Percentiles rank a stretch among this genome's conserved stretches.
These are phyloP conservation scores for Lates calcarifer DNA, from an alignment of 2,113 vertebrate genomes.

Conservation along the genomic window DNA sequence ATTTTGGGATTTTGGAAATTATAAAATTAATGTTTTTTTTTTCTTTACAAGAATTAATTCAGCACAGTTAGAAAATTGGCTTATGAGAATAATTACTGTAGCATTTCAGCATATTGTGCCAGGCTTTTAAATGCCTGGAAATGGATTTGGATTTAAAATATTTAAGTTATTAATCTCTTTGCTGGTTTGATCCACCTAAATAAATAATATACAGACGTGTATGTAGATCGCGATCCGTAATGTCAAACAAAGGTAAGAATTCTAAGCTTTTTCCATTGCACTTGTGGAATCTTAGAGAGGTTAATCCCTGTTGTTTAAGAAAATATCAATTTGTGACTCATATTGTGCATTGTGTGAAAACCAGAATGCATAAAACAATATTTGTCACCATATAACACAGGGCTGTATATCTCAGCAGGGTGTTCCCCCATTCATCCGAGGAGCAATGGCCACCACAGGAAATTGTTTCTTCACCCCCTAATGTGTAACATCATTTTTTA, in stretches of 20 bases:
- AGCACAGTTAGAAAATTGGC: background rate
- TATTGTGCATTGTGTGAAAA: slow-evolving; percentile 21
- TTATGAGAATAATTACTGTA: slow-evolving; percentile 25
- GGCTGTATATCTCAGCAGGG: slow-evolving; percentile 12
- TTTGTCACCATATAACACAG: slow-evolving; percentile 33
- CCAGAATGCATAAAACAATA: slow-evolving; percentile 38
- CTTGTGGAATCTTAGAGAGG: background rate
- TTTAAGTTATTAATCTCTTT: background rate
- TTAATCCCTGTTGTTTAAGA: slow-evolving; percentile 25
- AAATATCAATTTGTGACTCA: slow-evolving; percentile 3
- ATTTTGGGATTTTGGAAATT: slow-evolving; percentile 88
- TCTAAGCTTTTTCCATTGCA: background rate
- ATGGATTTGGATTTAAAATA: slow-evolving; percentile 26
- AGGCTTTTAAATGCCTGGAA: slow-evolving; percentile 1
- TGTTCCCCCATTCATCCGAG: slow-evolving; percentile 40
- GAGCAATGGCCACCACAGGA: slow-evolving; percentile 52
- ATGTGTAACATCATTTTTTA: slow-evolving; percentile 72
- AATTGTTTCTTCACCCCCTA: slow-evolving; percentile 56
- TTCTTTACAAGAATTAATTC: slow-evolving; percentile 12
- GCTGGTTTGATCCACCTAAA: slow-evolving; percentile 8
- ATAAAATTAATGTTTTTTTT: background rate
- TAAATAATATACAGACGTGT: background rate
- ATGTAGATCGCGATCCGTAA: background rate
- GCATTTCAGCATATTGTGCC: background rate
- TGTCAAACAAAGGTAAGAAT: background rate